Base-by-base conservation (phyloP, 2,888 invertebrate species). In the Formica aserva region DNA sequence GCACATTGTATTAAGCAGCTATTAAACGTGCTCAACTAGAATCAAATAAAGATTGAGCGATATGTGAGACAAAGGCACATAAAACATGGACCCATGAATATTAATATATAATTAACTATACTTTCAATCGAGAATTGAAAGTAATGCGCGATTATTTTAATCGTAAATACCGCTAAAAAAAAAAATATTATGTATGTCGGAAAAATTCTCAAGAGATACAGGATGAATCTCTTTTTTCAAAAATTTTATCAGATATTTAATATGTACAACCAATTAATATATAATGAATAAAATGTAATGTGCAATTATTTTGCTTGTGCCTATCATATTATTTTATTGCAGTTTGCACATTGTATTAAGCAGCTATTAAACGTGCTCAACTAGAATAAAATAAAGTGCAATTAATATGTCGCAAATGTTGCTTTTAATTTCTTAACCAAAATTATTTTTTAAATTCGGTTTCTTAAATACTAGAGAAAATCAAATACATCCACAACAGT, bases 101-200 rank as follows among this genome's bases (percentile, higher is more conserved):
- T 77, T 77, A 77, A 77, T 77, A 77, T 57, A 69, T 69, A 77
- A 77, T 77, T 77, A 77, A 57, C 29, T 69, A 41, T 29, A 57
- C 55, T 57, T 67, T 77, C 63, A 65, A 76, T 77, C 55, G 38
- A 26, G 55, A 52, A 55, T 55, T 66, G 77, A 77, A 77, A 66
- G 66, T 63, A 77, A 38, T n/a, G 55, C 67, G 76, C 26, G 38
- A 22, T 52, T 57, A 72, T 72, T 72, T 26, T 57, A 57, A 26
- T 72, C 57, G 57, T 26, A 15, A 72, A 57, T 35, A 26, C 18
- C 72, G 26, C 38, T 72, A 72, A 18, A 15, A 18, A 18, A 55
- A 57, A 26, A 26, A 26, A 26, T 35, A 35, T 55, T 72, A 29
- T 26, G 26, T 38, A 35, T 72, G 55, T 57, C 55, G 57, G 38